Evolutionary conservation across 1,140 invertebrate species (phyloP).

Genomic region (Calliphora vicina): DNA sequence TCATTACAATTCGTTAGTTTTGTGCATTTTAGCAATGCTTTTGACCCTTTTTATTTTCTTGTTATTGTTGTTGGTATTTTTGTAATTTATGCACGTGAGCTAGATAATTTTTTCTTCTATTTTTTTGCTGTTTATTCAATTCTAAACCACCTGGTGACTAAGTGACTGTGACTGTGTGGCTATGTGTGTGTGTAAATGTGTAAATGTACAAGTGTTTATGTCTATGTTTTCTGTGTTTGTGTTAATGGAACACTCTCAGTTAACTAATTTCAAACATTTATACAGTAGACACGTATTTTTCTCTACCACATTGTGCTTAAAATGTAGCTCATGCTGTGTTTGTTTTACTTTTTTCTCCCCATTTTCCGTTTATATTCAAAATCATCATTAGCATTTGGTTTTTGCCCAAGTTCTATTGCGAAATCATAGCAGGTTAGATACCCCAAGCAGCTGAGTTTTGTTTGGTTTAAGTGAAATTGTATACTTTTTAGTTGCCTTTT

Average conservation of each 20-base stretch:
- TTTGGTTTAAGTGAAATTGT: background rate
- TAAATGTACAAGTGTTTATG: too few relatives aligned
- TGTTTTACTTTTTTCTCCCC: background rate
- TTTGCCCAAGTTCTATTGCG: background rate
- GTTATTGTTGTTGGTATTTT: background rate
- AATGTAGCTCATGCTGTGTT: background rate
- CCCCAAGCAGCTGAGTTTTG: background rate
- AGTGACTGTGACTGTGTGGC: background rate
- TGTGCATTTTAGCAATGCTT: background rate
- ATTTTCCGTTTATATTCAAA: background rate
- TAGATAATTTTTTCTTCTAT: background rate
- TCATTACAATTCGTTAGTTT: background rate
- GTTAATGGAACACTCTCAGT: background rate
- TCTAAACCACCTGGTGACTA: background rate
- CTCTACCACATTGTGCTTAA: background rate
- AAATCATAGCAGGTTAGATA: background rate
- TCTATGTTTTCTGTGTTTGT: background rate
- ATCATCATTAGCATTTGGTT: background rate
- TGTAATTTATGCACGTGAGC: background rate
- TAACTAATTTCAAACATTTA: too few relatives aligned
- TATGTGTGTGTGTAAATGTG: too few relatives aligned
- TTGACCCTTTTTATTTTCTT: background rate
- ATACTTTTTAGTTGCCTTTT: too few relatives aligned
- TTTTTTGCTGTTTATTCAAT: background rate
- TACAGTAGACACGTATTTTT: background rate